A percentile compares a stretch with the other conserved stretches of the same genome.
These are phyloP conservation scores for Cephus sareptanus DNA, from an alignment of 2,888 invertebrate genomes.

Conservation along the genomic window DNA sequence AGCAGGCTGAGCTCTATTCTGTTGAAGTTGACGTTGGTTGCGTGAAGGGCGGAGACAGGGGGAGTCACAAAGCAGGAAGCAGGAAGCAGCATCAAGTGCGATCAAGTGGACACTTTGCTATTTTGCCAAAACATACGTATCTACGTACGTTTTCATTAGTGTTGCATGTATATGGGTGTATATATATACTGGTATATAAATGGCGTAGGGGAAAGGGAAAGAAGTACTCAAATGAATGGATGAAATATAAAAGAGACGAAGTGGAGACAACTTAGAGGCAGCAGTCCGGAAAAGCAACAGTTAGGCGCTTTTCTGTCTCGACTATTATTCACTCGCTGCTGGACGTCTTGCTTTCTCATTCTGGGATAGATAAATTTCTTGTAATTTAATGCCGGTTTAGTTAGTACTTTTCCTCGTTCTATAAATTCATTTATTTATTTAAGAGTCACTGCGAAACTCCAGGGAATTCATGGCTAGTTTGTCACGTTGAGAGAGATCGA, in stretches of 20 bases:
- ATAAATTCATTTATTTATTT: slow-evolving; percentile 16
- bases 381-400: slow-evolving; percentile 11
- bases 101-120: neutral
- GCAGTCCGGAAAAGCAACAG: neutral
- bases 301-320: neutral
- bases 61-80: neutral
- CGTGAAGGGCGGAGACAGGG: neutral
- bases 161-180: neutral
- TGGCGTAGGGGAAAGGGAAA: neutral
- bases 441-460: slow-evolving; percentile 3
- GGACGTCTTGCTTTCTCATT: neutral
- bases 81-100: neutral
- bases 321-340: neutral
- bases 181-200: neutral
- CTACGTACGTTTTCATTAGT: neutral
- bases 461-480: slow-evolving; percentile 7
- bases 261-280: neutral
- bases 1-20: neutral
- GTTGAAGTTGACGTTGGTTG: neutral
- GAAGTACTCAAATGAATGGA: neutral
- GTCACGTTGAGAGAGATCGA: neutral
- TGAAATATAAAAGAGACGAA: neutral
- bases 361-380: neutral
- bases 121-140: neutral
- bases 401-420: slow-evolving; percentile 3